A percentile compares a stretch with the other conserved stretches of the same genome.
Conservation (phyloP, 2,888 invertebrate genomes). For the Mesodorylaimus sp. region DNA sequence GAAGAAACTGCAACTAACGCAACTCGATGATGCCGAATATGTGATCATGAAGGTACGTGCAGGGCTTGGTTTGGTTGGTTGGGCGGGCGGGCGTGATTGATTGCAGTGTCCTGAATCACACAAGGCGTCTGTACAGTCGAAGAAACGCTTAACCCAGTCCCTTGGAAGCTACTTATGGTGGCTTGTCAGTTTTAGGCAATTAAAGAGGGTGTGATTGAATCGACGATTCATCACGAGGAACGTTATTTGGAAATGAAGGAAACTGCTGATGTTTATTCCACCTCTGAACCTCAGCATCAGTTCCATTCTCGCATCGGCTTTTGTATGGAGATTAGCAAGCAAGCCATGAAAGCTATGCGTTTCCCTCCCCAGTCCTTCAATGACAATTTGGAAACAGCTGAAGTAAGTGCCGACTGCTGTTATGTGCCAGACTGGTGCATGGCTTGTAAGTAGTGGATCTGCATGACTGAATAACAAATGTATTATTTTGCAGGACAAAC, state of each 20-base stretch:
- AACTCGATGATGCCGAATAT: slow-evolving; percentile 85
- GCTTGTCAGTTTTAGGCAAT: slow-evolving; percentile 40
- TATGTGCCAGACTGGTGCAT: slow-evolving; percentile 24
- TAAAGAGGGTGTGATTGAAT: slow-evolving; percentile 93
- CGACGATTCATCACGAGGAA: slow-evolving; percentile 78
- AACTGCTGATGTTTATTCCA: slow-evolving; percentile 86
- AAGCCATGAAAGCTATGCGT: slow-evolving; percentile 93
- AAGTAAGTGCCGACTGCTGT: slow-evolving; percentile 12
- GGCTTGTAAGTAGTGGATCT: slow-evolving; percentile 4
- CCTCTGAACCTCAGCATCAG: slow-evolving; percentile 40
- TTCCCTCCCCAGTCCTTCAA: slow-evolving; percentile 98
- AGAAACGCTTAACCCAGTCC: not conserved
- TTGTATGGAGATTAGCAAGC: slow-evolving; percentile 90
- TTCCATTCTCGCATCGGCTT: slow-evolving; percentile 74
- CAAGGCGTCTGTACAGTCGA: too few relatives aligned
- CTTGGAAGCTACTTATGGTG: not conserved
- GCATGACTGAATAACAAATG: not conserved
- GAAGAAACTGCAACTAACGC: slow-evolving; percentile 73
- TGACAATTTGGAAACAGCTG: slow-evolving; percentile 60
- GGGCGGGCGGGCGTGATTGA: not conserved
- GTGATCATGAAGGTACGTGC: slow-evolving; percentile 65
- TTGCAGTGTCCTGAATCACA: too few relatives aligned
- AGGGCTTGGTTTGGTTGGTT: not conserved
- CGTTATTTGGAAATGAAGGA: slow-evolving; percentile 95
- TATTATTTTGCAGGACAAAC: slow-evolving; percentile 5